Evolutionary conservation across 2,113 vertebrate species (phyloP).

Genomic region (Caracal caracal): DNA sequence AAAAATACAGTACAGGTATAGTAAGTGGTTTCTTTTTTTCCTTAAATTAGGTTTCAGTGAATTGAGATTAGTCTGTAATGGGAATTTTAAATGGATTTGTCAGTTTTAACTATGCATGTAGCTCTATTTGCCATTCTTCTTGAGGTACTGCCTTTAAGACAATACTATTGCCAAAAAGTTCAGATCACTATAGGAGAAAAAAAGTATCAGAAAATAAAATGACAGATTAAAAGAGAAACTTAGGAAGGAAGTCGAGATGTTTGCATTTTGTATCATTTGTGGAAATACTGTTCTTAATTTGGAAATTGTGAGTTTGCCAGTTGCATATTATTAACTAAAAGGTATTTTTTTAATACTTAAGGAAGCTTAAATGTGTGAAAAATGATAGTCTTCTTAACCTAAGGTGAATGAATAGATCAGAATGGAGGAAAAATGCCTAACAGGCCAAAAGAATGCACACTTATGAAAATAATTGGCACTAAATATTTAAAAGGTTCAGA

Average conservation of each 20-base stretch:
- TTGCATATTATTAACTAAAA: slow-evolving; percentile 46
- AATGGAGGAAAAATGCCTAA: slow-evolving; percentile 36
- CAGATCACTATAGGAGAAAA: neutral
- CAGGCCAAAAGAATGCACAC: neutral
- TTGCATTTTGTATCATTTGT: slow-evolving; percentile 14
- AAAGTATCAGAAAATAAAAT: slow-evolving; percentile 50
- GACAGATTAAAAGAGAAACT: slow-evolving; percentile 27
- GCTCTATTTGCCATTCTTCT: slow-evolving; percentile 8
- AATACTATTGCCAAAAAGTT: neutral
- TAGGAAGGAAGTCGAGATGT: slow-evolving; percentile 23
- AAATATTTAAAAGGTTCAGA: slow-evolving; percentile 50
- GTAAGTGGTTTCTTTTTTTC: neutral
- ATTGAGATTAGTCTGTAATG: slow-evolving; percentile 16
- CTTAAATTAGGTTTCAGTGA: neutral
- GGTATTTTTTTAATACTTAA: slow-evolving; percentile 28
- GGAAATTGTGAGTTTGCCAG: neutral
- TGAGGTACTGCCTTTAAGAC: neutral
- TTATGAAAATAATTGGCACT: slow-evolving; percentile 48
- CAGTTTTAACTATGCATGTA: slow-evolving; percentile 1
- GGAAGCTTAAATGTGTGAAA: slow-evolving; percentile 45
- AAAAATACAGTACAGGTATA: slow-evolving; percentile 22
- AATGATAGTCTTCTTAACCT: slow-evolving; percentile 16
- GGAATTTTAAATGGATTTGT: slow-evolving; percentile 9
- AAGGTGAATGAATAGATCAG: slow-evolving; percentile 34
- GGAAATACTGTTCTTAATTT: slow-evolving; percentile 51